These are phyloP conservation scores for Blennius ocellaris DNA, from an alignment of 2,113 vertebrate species.

Conservation along the genomic window DNA sequence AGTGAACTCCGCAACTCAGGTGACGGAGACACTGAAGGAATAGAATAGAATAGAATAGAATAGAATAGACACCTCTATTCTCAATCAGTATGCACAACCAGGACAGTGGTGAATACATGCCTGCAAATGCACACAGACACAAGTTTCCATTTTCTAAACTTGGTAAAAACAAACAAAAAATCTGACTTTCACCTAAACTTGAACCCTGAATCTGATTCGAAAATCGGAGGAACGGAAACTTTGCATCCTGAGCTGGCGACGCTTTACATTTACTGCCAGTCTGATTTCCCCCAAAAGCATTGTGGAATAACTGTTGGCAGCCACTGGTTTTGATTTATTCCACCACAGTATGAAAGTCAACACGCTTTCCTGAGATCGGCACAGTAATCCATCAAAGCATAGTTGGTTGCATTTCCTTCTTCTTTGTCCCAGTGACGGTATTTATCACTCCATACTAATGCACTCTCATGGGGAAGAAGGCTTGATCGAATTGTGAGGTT, in stretches of 20 bases:
- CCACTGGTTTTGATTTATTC: slow-evolving; percentile 2
- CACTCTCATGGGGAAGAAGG: not conserved
- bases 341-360: not conserved
- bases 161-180: slow-evolving; percentile 7
- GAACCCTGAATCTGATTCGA: slow-evolving; percentile 23
- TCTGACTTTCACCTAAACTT: slow-evolving; percentile 24
- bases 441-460: not conserved
- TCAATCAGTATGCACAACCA: no score
- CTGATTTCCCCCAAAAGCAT: not conserved
- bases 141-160: slow-evolving; percentile 15
- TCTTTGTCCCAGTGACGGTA: not conserved
- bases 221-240: not conserved
- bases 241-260: not conserved
- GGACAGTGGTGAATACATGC: not conserved
- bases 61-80: no score
- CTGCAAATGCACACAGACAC: slow-evolving; percentile 4
- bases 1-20: slow-evolving; percentile 55
- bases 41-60: not conserved
- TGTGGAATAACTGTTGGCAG: not conserved
- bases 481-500: not conserved
- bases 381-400: slow-evolving; percentile 5
- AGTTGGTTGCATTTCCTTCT: not conserved
- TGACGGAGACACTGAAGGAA: slow-evolving; percentile 32
- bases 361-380: not conserved
- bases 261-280: not conserved